Evolutionary conservation across 1,140 invertebrate genomes (phyloP).

Genomic region (Leptinotarsa texana): DNA sequence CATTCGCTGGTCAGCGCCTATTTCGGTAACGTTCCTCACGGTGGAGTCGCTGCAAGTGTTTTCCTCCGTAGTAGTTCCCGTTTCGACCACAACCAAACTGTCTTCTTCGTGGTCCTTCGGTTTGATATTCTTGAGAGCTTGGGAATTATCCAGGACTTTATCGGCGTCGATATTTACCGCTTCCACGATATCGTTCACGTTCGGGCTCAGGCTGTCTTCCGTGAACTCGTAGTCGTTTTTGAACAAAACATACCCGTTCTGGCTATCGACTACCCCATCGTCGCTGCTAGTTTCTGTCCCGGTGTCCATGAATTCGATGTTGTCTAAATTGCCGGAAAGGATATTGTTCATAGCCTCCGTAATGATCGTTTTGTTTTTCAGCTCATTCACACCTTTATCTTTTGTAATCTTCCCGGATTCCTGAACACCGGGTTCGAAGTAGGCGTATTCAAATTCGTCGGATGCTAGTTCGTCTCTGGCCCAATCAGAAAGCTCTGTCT

Average conservation of each 20-base stretch:
- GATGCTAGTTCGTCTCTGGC: slow-evolving; percentile 75
- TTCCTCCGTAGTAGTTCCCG: slow-evolving; percentile 64
- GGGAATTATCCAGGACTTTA: slow-evolving; percentile 27
- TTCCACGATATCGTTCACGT: slow-evolving; percentile 43
- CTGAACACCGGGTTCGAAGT: slow-evolving; percentile 63
- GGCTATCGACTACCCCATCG: slow-evolving; percentile 60
- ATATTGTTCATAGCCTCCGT: slow-evolving; percentile 52
- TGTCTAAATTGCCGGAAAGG: slow-evolving; percentile 55
- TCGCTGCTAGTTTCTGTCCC: slow-evolving; percentile 68
- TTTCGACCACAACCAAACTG: slow-evolving; percentile 61
- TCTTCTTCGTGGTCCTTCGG: slow-evolving; percentile 63
- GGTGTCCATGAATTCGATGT: slow-evolving; percentile 77
- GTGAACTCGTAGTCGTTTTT: slow-evolving; percentile 65
- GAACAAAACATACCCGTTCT: slow-evolving; percentile 72
- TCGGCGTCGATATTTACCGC: slow-evolving; percentile 38
- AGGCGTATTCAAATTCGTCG: slow-evolving; percentile 71
- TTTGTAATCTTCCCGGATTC: slow-evolving; percentile 58
- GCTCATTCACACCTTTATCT: slow-evolving; percentile 42
- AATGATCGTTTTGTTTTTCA: slow-evolving; percentile 35
- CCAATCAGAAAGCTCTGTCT: slow-evolving; percentile 86
- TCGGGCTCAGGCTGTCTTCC: slow-evolving; percentile 62
- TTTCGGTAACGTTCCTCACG: slow-evolving; percentile 53
- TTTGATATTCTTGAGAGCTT: slow-evolving; percentile 41
- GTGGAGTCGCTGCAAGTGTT: slow-evolving; percentile 57
- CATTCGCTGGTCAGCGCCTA: slow-evolving; percentile 29